Conservation (phyloP, 2,888 invertebrate species). For the Cloeon dipterum region DNA sequence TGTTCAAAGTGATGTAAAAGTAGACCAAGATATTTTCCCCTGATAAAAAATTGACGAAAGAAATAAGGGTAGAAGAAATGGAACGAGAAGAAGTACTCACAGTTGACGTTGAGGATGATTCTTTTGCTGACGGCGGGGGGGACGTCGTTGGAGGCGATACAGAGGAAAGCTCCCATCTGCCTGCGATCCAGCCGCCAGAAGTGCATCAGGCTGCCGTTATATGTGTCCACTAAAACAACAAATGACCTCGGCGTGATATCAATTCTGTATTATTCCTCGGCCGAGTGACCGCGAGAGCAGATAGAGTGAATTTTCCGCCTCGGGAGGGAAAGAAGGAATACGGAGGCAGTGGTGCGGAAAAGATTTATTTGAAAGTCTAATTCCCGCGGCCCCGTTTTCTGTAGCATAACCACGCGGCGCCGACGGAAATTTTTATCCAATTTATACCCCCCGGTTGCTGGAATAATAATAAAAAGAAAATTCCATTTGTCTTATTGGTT, state of each 20-base stretch:
- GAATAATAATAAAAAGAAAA: neutral
- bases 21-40: too few relatives aligned
- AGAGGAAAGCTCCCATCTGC: slow-evolving; percentile 22
- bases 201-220: slow-evolving; percentile 19
- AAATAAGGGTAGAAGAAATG: too few relatives aligned
- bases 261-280: too few relatives aligned
- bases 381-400: neutral
- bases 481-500: slow-evolving; percentile 1
- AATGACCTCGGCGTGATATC: too few relatives aligned
- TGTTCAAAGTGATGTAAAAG: too few relatives aligned
- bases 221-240: slow-evolving; percentile 12
- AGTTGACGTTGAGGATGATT: slow-evolving; percentile 20
- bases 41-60: too few relatives aligned
- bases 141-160: slow-evolving; percentile 21
- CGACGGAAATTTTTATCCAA: too few relatives aligned
- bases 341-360: neutral
- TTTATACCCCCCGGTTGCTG: too few relatives aligned
- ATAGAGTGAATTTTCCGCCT: neutral
- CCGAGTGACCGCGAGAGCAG: too few relatives aligned
- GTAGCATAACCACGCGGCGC: too few relatives aligned
- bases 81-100: slow-evolving; percentile 18
- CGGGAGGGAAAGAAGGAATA: neutral
- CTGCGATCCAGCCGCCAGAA: slow-evolving; percentile 21
- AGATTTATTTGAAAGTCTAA: neutral
- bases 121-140: slow-evolving; percentile 18